Percentiles rank a stretch among this genome's conserved stretches.
phyloP scores from a whole-genome alignment of 2,888 invertebrate genomes.

The Bombyx huttoni region DNA sequence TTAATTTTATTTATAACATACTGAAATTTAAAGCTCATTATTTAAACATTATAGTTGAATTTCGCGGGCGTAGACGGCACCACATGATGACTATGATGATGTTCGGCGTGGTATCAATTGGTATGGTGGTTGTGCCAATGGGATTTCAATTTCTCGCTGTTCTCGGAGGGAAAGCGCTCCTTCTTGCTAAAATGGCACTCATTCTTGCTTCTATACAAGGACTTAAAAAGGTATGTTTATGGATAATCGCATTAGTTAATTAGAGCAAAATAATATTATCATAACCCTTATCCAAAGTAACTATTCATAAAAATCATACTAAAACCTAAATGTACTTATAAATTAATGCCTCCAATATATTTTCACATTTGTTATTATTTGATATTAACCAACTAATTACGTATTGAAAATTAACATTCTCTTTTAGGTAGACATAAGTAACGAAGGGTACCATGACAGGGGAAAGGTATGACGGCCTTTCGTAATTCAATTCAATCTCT shows the following conservation, averaged over 20 bases:
- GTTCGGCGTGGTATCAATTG: conserved; percentile 83
- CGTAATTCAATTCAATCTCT: conserved; percentile 19
- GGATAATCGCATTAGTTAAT: no score
- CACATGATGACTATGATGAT: conserved; percentile 84
- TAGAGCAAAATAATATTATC: background rate
- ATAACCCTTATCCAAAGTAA: background rate
- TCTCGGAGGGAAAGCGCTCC: conserved; percentile 83
- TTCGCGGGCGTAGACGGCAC: conserved; percentile 74
- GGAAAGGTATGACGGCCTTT: conserved; percentile 48
- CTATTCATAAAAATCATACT: background rate
- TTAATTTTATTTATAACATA: no score
- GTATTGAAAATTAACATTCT: conserved; percentile 31
- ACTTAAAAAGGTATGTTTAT: conserved; percentile 76
- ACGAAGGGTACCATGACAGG: conserved; percentile 57
- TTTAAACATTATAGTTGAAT: conserved; percentile 33
- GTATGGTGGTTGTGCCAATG: conserved; percentile 83
- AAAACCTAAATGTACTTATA: no score
- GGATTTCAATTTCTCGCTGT: conserved; percentile 89
- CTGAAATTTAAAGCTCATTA: no score
- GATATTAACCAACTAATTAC: conserved; percentile 18
- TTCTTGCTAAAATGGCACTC: conserved; percentile 86
- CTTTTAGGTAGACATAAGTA: conserved; percentile 60
- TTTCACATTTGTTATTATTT: no score
- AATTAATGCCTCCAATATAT: no score
- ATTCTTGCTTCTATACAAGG: conserved; percentile 85